These are phyloP conservation scores for Tromatobia lineatoria DNA, from an alignment of 2,888 invertebrate species.

Conservation along the genomic window DNA sequence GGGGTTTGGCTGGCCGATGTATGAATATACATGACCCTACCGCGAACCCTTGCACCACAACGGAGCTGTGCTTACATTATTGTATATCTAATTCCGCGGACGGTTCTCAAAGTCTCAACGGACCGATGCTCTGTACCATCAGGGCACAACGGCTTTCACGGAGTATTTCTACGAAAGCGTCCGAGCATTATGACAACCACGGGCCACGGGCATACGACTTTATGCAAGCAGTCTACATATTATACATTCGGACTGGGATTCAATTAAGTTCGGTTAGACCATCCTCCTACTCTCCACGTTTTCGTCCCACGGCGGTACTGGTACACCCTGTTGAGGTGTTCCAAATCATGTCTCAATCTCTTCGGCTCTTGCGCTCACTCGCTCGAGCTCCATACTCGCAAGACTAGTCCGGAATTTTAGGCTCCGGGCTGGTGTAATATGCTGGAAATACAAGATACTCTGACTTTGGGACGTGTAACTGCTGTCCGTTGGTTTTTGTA, in stretches of 20 bases:
- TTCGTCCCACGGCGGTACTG: constrained; percentile 62
- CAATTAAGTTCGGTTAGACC: constrained; percentile 85
- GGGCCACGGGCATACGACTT: constrained; percentile 81
- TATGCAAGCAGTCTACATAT: constrained; percentile 86
- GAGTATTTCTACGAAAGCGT: constrained; percentile 48
- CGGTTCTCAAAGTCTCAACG: constrained; percentile 82
- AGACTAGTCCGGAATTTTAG: constrained; percentile 58
- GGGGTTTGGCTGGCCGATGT: constrained; percentile 80
- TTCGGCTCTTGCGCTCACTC: constrained; percentile 27
- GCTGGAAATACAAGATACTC: constrained; percentile 56
- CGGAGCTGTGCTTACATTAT: constrained; percentile 85
- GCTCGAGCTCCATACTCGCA: constrained; percentile 24
- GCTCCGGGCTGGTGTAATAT: constrained; percentile 28
- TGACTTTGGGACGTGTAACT: not conserved
- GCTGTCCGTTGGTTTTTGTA: constrained; percentile 9
- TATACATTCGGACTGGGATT: constrained; percentile 86
- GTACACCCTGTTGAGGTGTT: constrained; percentile 75
- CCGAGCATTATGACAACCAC: constrained; percentile 76
- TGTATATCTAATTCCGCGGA: constrained; percentile 85
- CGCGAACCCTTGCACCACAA: constrained; percentile 84
- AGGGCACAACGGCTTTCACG: constrained; percentile 42
- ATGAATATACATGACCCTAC: constrained; percentile 86
- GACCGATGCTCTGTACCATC: constrained; percentile 51
- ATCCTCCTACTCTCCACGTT: constrained; percentile 64
- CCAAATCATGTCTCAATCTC: constrained; percentile 76